Evolutionary conservation across 1,140 invertebrate genomes (phyloP).

Genomic region (Solen grandis): DNA sequence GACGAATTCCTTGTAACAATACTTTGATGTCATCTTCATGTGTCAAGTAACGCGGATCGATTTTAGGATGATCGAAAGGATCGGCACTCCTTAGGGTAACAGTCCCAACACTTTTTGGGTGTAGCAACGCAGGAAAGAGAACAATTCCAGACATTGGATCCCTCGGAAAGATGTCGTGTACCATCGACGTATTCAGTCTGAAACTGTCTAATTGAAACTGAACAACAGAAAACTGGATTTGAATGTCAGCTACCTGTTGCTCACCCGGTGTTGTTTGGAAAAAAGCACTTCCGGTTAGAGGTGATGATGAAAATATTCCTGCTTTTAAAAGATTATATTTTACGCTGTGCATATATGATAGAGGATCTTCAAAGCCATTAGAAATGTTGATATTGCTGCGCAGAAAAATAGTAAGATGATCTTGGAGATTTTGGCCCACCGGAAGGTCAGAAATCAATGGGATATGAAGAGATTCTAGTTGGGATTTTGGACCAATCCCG

Average conservation of each 20-base stretch:
- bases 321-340: constrained; percentile 60
- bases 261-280: constrained; percentile 1
- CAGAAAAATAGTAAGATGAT: constrained; percentile 82
- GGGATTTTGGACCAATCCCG: constrained; percentile 82
- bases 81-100: constrained; percentile 34
- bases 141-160: constrained; percentile 31
- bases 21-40: constrained; percentile 30
- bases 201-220: background rate
- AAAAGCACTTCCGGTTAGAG: constrained; percentile 7
- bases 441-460: constrained; percentile 81
- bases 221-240: background rate
- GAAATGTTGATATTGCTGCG: constrained; percentile 51
- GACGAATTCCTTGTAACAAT: too few relatives aligned
- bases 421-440: constrained; percentile 94
- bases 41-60: too few relatives aligned
- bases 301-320: constrained; percentile 45
- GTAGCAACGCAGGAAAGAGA: constrained; percentile 28
- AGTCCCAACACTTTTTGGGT: constrained; percentile 48
- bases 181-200: background rate
- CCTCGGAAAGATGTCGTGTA: background rate
- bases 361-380: constrained; percentile 47
- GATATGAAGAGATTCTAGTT: constrained; percentile 70
- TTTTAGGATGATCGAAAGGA: too few relatives aligned
- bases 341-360: constrained; percentile 27
- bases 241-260: background rate